phyloP scores from a whole-genome alignment of 1,140 invertebrate genomes.

The Bradynema listronoti region DNA sequence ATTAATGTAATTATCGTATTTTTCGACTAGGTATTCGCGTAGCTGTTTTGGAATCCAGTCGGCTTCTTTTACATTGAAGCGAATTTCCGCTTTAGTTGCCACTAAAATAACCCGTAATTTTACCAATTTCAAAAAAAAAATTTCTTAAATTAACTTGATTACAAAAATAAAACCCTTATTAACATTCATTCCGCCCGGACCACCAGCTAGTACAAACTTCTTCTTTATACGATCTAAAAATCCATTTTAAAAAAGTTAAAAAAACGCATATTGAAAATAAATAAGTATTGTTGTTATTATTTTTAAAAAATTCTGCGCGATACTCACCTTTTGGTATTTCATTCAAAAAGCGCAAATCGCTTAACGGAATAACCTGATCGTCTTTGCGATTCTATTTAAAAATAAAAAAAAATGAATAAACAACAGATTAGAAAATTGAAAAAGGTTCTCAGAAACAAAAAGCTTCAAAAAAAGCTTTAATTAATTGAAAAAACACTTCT shows the following conservation, averaged over 20 bases:
- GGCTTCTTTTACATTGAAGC: slow-evolving; percentile 25
- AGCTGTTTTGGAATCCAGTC: slow-evolving; percentile 34
- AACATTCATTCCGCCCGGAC: slow-evolving; percentile 38
- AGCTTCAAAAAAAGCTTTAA: too few relatives aligned
- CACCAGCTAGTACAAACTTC: slow-evolving; percentile 19
- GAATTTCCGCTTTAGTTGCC: slow-evolving; percentile 44
- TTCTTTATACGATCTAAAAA: slow-evolving; percentile 34
- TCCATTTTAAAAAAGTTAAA: too few relatives aligned
- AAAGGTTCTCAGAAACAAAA: too few relatives aligned
- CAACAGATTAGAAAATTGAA: too few relatives aligned
- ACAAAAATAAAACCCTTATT: slow-evolving; percentile 30
- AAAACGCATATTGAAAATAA: slow-evolving; percentile 8
- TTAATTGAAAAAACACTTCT: too few relatives aligned
- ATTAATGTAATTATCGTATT: slow-evolving; percentile 25
- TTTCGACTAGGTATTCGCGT: slow-evolving; percentile 21
- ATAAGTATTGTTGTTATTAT: not conserved
- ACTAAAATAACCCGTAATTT: slow-evolving; percentile 30
- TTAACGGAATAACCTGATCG: slow-evolving; percentile 1
- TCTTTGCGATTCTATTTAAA: too few relatives aligned
- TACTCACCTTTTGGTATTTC: slow-evolving; percentile 20
- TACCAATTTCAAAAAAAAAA: not conserved
- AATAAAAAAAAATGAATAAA: too few relatives aligned
- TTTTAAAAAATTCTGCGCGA: not conserved
- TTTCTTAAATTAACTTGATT: slow-evolving; percentile 12
- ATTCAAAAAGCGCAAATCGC: slow-evolving; percentile 17